Evolutionary conservation across 1,140 invertebrate genomes (phyloP).

Genomic region (Achatina immaculata): DNA sequence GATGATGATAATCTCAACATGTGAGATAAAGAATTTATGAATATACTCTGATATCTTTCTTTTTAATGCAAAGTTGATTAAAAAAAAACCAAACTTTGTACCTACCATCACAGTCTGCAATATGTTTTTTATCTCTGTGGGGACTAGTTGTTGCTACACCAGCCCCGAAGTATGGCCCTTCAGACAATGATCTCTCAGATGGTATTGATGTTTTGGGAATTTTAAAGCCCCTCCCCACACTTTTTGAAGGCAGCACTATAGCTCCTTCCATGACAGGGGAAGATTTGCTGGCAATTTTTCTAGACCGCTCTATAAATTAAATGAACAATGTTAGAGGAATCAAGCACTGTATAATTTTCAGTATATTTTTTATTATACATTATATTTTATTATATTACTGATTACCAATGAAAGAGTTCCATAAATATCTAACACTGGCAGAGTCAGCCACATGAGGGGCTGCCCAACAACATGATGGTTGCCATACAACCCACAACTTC

Average conservation of each 20-base stretch:
- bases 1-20: no score
- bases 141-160: background rate
- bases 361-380: no score
- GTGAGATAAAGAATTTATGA: no score
- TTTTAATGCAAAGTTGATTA: no score
- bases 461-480: no score
- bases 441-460: no score
- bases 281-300: slow-evolving; percentile 22
- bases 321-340: background rate
- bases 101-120: background rate
- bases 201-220: background rate
- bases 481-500: no score
- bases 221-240: background rate
- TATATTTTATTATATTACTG: no score
- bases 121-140: background rate
- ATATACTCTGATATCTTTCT: no score
- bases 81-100: background rate
- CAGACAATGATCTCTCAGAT: background rate
- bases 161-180: background rate
- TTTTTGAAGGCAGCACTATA: slow-evolving; percentile 1
- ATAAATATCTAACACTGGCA: no score
- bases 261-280: background rate
- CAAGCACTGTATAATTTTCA: no score
- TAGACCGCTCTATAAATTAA: slow-evolving; percentile 8
- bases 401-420: no score